Conservation (phyloP, 92 coral and sea anemone genomes). For the Palythoa heliodiscus region DNA sequence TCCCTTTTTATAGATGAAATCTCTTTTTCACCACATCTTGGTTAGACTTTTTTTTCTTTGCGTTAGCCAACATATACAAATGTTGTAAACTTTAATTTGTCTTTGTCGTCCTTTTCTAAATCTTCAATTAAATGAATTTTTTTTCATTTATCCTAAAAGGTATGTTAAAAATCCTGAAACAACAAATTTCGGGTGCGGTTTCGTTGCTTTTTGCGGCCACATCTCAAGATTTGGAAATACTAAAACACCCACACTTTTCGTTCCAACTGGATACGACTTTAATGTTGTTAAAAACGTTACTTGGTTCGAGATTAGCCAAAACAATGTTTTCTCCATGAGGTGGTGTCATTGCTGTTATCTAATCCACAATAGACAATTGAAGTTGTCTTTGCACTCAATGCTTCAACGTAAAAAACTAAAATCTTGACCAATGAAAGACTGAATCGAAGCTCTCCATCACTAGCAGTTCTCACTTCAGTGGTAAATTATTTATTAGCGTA, state of each 20-base stretch:
- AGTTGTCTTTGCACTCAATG: neutral
- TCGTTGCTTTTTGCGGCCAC: too few relatives aligned
- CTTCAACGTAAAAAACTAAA: neutral
- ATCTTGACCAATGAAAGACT: neutral
- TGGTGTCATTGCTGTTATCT: neutral
- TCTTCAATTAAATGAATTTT: too few relatives aligned
- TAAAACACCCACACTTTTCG: too few relatives aligned
- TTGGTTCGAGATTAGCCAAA: neutral
- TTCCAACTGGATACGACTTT: too few relatives aligned
- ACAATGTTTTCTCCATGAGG: neutral
- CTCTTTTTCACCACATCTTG: neutral
- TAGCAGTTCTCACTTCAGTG: neutral
- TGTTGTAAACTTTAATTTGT: too few relatives aligned
- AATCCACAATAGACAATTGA: neutral
- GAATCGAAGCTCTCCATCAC: neutral
- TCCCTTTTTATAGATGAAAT: neutral
- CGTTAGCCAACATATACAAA: too few relatives aligned
- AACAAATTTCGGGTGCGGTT: too few relatives aligned
- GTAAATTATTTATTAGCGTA: constrained; percentile 34
- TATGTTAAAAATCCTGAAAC: too few relatives aligned
- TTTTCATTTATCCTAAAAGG: too few relatives aligned
- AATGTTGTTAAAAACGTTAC: neutral
- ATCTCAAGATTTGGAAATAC: too few relatives aligned
- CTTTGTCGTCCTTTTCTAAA: too few relatives aligned
- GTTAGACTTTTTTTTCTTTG: too few relatives aligned